Base-by-base conservation (phyloP, 2,797 vertebrate genomes). In the Bradypodion ventrale region DNA sequence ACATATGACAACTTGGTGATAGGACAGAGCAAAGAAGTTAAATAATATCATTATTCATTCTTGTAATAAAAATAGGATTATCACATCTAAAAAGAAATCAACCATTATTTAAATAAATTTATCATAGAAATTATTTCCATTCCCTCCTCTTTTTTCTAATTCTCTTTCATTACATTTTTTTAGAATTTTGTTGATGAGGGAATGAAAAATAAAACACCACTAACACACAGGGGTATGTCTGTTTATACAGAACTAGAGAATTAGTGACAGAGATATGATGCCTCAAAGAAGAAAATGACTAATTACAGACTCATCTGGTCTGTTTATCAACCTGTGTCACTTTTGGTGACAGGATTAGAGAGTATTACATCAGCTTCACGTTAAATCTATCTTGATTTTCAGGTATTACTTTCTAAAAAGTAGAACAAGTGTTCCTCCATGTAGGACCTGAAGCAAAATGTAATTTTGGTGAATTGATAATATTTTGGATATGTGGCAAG, bases 71-170 rank as follows among this genome's bases (percentile, higher is more conserved):
- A 56, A 4, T 32, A 12, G 25, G 35, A 3, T 70, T 80, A 60
- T n/a, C 12, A 5, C 1, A 29, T 65, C 12, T 65, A 65, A 32
- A 65, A 65, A 4, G 12, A 13, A 65, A 65, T 65, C 9, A 65
- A 12, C 13, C 15, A 32, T 13, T n/a, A 65, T 4, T 32, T 23
- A 44, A 82, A 63, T 0, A 78, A 62, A 4, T 29, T n/a, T 29
- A 16, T 44, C 40, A 12, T 79, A 49, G 27, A 86, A 84, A 49
- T 80, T 1, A 1, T 75, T 63, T 42, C 25, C 40, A 13, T 70
- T 23, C 46, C 74, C 40, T 4, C 59, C 27, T 82, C 56, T 7
- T 77, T n/a, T 74, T 86, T 15, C 78, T 25, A 82, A 84, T 13
- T 1, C 0, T 77, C 0, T 35, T 79, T 80, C 19, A 46, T 80